Percentiles rank a stretch among this genome's conserved stretches.
Conservation (phyloP, 2,797 vertebrate genomes). For the Falco berigora region DNA sequence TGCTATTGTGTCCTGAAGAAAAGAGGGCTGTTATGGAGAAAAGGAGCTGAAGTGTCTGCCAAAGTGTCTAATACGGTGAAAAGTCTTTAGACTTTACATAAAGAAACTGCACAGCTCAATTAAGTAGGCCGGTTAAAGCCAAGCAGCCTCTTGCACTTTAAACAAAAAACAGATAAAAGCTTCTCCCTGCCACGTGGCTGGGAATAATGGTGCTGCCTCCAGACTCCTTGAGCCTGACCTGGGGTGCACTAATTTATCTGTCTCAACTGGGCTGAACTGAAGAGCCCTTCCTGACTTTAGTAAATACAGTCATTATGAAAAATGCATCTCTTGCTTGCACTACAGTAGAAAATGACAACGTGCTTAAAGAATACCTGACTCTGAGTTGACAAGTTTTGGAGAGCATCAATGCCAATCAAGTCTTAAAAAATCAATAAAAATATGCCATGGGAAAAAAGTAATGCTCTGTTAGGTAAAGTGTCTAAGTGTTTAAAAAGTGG, state of each 20-base stretch:
- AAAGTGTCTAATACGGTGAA: background rate
- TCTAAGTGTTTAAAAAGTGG: background rate
- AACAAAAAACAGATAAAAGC: slow-evolving; percentile 15
- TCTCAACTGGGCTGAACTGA: background rate
- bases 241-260: background rate
- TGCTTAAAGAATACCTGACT: background rate
- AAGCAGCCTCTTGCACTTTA: background rate
- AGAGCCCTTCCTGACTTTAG: background rate
- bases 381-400: background rate
- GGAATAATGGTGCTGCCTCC: background rate
- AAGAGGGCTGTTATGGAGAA: background rate
- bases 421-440: background rate
- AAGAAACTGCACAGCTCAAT: background rate
- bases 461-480: fast-evolving
- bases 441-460: background rate
- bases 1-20: slow-evolving; percentile 22
- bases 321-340: background rate
- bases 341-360: background rate
- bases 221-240: background rate
- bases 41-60: background rate
- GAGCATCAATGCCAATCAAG: background rate
- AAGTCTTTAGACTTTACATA: slow-evolving; percentile 13
- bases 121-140: background rate
- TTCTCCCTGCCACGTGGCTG: background rate
- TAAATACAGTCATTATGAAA: background rate